These are phyloP conservation scores for Tiphia femorata DNA, from an alignment of 2,888 invertebrate species.

Conservation along the genomic window DNA sequence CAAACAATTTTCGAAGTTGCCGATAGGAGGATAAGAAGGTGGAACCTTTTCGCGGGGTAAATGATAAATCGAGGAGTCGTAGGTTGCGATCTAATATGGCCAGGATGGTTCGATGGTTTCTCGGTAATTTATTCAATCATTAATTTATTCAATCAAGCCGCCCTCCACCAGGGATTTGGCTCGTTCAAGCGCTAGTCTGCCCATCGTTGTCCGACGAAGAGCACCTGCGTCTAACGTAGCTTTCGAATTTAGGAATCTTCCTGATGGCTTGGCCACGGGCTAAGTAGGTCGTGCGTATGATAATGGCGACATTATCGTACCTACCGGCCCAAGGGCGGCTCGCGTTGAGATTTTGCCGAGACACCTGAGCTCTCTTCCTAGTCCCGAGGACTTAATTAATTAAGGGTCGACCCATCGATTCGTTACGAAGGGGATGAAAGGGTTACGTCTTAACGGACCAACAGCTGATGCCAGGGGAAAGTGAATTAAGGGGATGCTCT, in stretches of 20 bases:
- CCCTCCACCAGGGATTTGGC: not conserved
- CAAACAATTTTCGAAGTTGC: too few species aligned
- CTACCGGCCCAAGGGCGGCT: slow-evolving; percentile 46
- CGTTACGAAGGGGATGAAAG: slow-evolving; percentile 55
- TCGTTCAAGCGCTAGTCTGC: slow-evolving; percentile 2
- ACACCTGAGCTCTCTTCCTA: slow-evolving; percentile 68
- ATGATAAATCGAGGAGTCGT: slow-evolving; percentile 36
- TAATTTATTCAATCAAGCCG: slow-evolving; percentile 20
- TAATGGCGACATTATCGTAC: slow-evolving; percentile 66
- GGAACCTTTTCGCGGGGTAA: too few species aligned
- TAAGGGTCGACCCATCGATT: slow-evolving; percentile 55
- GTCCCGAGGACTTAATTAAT: slow-evolving; percentile 67
- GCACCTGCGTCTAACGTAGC: slow-evolving; percentile 51
- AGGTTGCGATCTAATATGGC: slow-evolving; percentile 17
- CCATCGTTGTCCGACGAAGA: slow-evolving; percentile 6
- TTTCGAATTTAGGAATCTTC: slow-evolving; percentile 45
- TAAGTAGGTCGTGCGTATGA: slow-evolving; percentile 69
- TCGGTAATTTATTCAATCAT: slow-evolving; percentile 18
- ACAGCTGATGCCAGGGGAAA: slow-evolving; percentile 63
- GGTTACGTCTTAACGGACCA: slow-evolving; percentile 52
- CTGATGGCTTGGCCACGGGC: slow-evolving; percentile 42
- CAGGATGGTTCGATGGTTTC: not conserved
- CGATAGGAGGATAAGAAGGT: too few species aligned
- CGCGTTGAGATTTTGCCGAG: slow-evolving; percentile 61
- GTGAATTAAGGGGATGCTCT: too few species aligned